These are phyloP conservation scores for Urocyon cinereoargenteus DNA, from an alignment of 2,797 vertebrate species.

Conservation along the genomic window DNA sequence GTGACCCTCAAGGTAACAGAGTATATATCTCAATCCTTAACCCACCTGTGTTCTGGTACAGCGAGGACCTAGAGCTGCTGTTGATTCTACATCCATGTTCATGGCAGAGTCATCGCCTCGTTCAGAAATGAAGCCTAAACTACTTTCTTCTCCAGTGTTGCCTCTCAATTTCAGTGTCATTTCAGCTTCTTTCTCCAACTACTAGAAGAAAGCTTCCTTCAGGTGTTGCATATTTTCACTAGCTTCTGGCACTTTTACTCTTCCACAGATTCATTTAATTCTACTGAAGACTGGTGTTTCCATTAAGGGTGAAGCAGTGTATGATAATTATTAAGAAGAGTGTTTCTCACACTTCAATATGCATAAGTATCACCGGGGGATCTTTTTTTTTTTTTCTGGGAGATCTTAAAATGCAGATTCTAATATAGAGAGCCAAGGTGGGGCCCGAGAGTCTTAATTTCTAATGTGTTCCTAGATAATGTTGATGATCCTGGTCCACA, in stretches of 20 bases:
- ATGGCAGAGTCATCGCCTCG: neutral
- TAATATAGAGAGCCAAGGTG: neutral
- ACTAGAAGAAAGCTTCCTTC: neutral
- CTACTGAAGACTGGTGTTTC: neutral
- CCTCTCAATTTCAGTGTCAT: conserved; percentile 22
- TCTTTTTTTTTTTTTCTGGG: neutral
- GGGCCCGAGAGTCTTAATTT: neutral
- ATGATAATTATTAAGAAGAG: neutral
- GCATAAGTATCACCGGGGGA: neutral
- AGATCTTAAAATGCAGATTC: neutral
- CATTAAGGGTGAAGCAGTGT: neutral
- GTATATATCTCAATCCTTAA: neutral
- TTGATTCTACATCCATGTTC: neutral
- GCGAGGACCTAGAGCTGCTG: neutral
- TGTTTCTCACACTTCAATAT: neutral
- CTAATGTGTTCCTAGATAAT: neutral
- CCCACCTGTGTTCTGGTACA: neutral
- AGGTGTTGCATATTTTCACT: neutral
- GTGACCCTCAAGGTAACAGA: neutral
- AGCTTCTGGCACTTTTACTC: neutral
- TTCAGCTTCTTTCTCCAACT: neutral
- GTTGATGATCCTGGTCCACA: neutral
- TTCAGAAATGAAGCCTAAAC: neutral
- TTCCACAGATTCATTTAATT: neutral
- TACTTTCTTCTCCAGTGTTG: neutral